Evolutionary conservation across 2,797 vertebrate species (phyloP), one percentile per base, ranked within the genome.

Genomic region (Phrynocephalus forsythii): DNA sequence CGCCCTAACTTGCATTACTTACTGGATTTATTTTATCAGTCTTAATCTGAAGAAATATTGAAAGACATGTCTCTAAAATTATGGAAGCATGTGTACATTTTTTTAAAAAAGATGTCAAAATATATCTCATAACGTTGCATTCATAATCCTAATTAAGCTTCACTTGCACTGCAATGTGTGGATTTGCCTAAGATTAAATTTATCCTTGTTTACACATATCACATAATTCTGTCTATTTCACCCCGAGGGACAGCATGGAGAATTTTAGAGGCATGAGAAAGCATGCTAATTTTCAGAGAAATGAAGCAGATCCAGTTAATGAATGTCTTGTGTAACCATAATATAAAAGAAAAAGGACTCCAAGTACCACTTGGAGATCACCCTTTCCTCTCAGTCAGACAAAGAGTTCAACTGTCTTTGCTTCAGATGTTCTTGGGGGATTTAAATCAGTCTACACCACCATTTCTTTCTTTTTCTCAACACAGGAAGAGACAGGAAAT

Each of bases 181-280:
- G 85, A 95, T 96, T 94, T 95, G 83, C 56, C 28, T 92, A 93
- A 92, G 89, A 95, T 94, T 94, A 94, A 95, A 94, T 94, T 95
- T 94, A 96, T 94, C 88, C 77, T 73, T 95, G 33, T 95, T 96
- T 95, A 94, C 89, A 96, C 63, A 93, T 92, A 92, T 88, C 90
- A 94, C 22, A 52, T 92, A 95, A 95, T 95, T 95, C 88, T 92
- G 67, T 94, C 88, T 94, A 50, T 82, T 92, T 94, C 91, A 92
- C 86, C 86, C 86, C 81, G 30, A 91, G 86, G 44, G 79, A 94
- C 16, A 91, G 82, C 69, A 89, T 85, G 89, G 7, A 92, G 79
- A 94, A 95, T 92, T 94, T 94, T 85, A 86, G 86, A 95, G 84
- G 44, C 92, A 91, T 94, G 91, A 94, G 79, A 56, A 85, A 94